A percentile compares a stretch with the other conserved stretches of the same genome.
These are phyloP conservation scores for Pardosa pseudoannulata DNA, from an alignment of 2,888 invertebrate genomes.

Conservation along the genomic window DNA sequence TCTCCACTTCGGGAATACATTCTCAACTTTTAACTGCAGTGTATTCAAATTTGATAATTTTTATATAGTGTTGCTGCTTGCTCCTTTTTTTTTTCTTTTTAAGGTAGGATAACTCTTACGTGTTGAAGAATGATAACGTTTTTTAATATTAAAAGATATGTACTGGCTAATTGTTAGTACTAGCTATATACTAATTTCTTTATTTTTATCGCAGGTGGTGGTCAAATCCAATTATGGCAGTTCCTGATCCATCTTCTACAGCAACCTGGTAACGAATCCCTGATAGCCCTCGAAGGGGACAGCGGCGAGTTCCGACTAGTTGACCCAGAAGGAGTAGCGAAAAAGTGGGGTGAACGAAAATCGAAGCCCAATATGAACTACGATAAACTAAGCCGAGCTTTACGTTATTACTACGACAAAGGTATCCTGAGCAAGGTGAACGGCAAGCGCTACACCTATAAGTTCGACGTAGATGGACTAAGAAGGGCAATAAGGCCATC, in stretches of 20 bases:
- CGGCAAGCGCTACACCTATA: constrained; percentile 97
- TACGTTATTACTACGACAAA: constrained; percentile 99
- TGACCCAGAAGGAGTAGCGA: constrained; percentile 98
- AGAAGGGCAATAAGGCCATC: constrained; percentile 72
- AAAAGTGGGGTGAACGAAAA: constrained; percentile 98
- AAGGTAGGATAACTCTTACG: no score
- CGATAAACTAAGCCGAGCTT: constrained; percentile 97
- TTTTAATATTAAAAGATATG: no score
- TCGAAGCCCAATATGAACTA: constrained; percentile 99
- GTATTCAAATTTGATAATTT: no score
- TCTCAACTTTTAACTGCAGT: no score
- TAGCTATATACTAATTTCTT: no score
- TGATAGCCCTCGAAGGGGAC: constrained; percentile 96
- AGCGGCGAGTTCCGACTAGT: constrained; percentile 97
- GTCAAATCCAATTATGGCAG: constrained; percentile 99
- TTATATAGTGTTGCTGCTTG: no score
- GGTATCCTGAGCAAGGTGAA: constrained; percentile 99
- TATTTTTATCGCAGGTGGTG: constrained; percentile 76
- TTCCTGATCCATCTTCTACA: constrained; percentile 96
- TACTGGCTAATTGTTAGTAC: no score
- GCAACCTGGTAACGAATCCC: constrained; percentile 89
- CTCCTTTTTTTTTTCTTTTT: no score
- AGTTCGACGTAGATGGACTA: constrained; percentile 85
- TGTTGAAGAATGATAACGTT: no score
- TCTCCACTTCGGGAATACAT: no score